Percentiles rank a stretch among this genome's conserved stretches.
Conservation (phyloP, 2,113 vertebrate genomes). For the Salvelinus sp. region DNA sequence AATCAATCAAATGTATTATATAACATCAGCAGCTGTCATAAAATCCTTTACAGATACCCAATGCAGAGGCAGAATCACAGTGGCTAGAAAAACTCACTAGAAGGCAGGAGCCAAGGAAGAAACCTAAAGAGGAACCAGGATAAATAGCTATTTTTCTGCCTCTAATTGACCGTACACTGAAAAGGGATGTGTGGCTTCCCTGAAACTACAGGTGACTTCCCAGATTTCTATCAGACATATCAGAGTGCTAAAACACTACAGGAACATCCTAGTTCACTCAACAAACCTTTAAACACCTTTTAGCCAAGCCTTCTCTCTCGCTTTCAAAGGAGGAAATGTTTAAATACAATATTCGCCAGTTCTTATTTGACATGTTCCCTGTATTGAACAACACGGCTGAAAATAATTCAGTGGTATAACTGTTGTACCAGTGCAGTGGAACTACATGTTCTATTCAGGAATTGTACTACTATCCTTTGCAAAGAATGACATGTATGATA, state of each 20-base stretch:
- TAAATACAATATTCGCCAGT: constrained; percentile 29
- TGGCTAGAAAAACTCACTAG: no score
- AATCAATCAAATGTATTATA: no score
- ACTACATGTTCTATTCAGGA: not conserved
- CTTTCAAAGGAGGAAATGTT: constrained; percentile 8
- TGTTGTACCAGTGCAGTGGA: not conserved
- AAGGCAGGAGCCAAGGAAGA: no score
- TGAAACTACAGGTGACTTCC: not conserved
- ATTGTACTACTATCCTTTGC: constrained; percentile 19
- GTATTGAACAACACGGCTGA: not conserved
- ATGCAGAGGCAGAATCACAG: no score
- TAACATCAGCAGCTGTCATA: no score
- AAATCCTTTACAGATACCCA: no score
- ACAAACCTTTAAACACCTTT: not conserved
- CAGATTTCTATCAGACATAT: not conserved
- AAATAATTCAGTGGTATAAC: not conserved
- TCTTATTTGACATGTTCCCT: constrained; percentile 30
- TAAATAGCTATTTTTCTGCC: no score
- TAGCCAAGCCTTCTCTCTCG: not conserved
- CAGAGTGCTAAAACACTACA: not conserved
- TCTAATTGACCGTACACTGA: no score
- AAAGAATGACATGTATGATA: constrained; percentile 33
- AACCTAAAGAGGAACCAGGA: no score
- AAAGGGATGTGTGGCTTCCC: not conserved
- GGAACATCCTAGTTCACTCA: constrained; percentile 1